Base-by-base conservation (phyloP, 1,140 invertebrate genomes). In the Sitodiplosis mosellana region DNA sequence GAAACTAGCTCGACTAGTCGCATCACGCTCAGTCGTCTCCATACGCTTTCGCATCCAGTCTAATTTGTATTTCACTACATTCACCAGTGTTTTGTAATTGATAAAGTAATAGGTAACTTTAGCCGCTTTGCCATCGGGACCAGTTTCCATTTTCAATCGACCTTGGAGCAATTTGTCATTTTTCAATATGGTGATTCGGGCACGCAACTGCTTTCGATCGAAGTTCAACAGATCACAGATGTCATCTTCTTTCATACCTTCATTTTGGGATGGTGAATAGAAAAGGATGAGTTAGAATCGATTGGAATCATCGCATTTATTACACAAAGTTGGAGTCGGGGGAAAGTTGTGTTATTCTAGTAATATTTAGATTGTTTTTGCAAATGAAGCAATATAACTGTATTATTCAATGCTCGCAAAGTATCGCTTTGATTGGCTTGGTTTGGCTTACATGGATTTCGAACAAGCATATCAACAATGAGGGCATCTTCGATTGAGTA, bases 31-130 rank as follows among this genome's bases (percentile, higher is more conserved):
- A 61, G 92, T 87, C 4, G 86, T 90, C 66, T 97, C 92, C 74
- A 97, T 83, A 60, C 89, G 81, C 59, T 92, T 88, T 42, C 89
- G 73, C 83, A 96, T 92, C 55, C 92, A 73, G 69, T 96, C 91
- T 55, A 97, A 67, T 70, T 96, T 95, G 63, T 96, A 97, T 65
- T 95, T 96, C 0, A 92, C 84, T 20, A 97, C 88, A 72, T 97
- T 97, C 2, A 97, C 91, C 69, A 96, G 95, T 15, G 80, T 84
- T 72, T 92, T 92, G 63, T 95, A 96, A 68, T 94, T 94, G 51
- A 97, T 95, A 59, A 92, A 96, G 65, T 95, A 96, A 68, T 95
- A 96, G 64, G 94, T 95, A 8, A 95, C 88, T 75, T 91, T 87
- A 58, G 91, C 90, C 17, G 88, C 87, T 72, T 92, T 93, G n/a